A percentile compares a stretch with the other conserved stretches of the same genome.
Evolutionary conservation across 2,888 invertebrate species (phyloP).

Genomic region (Phengaris alcon): DNA sequence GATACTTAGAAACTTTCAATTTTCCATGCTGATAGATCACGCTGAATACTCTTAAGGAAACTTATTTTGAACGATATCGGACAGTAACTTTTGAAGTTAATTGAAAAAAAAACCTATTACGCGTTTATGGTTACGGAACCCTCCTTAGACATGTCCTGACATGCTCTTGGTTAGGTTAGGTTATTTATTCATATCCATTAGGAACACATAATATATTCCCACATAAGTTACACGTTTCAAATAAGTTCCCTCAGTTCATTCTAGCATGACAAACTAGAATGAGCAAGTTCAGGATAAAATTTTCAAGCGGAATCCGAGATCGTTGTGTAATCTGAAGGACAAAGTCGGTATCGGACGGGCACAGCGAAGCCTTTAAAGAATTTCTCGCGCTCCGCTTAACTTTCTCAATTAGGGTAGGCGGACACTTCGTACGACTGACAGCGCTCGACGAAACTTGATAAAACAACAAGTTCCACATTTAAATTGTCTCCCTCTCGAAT

Average conservation of each 20-base stretch:
- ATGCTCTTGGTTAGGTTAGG: too few relatives aligned
- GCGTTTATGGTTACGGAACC: too few relatives aligned
- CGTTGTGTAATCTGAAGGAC: constrained; percentile 33
- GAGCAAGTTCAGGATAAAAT: constrained; percentile 29
- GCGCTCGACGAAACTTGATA: constrained; percentile 33
- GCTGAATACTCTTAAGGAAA: too few relatives aligned
- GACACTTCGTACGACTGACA: constrained; percentile 33
- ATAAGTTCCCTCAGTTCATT: constrained; percentile 16
- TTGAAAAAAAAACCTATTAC: too few relatives aligned
- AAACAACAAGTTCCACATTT: constrained; percentile 37
- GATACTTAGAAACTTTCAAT: too few relatives aligned
- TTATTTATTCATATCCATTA: background rate
- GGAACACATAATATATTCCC: background rate
- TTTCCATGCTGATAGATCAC: too few relatives aligned
- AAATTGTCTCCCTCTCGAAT: constrained; percentile 36
- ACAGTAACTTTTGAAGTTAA: too few relatives aligned
- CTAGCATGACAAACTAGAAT: constrained; percentile 26
- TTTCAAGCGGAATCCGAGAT: constrained; percentile 31
- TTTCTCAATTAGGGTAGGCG: constrained; percentile 43
- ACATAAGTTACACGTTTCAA: background rate
- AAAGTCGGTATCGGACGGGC: constrained; percentile 39
- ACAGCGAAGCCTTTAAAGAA: constrained; percentile 41
- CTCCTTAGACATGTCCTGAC: too few relatives aligned
- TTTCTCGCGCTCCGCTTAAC: constrained; percentile 43
- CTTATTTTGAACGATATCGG: too few relatives aligned